Evolutionary conservation across 2,797 vertebrate genomes (phyloP).

Genomic region (Strix occidentalis): DNA sequence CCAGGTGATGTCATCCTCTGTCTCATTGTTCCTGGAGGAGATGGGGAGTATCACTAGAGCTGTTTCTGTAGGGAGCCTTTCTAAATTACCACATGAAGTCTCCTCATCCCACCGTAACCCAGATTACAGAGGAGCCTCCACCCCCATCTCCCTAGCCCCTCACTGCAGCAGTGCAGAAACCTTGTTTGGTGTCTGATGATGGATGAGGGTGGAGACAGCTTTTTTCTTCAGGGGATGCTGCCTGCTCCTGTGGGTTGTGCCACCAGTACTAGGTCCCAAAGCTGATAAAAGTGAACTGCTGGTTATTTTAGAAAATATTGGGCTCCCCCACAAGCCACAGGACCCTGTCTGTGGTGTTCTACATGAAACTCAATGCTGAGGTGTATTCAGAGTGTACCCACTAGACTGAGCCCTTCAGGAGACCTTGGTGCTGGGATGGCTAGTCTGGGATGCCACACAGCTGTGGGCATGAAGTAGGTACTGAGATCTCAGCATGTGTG

Average conservation of each 20-base stretch:
- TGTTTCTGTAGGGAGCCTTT: neutral
- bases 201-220: neutral
- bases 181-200: neutral
- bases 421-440: neutral
- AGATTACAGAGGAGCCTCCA: neutral
- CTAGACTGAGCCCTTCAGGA: neutral
- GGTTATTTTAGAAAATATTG: neutral
- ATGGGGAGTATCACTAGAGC: neutral
- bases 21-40: neutral
- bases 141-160: neutral
- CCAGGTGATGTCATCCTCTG: neutral
- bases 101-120: neutral
- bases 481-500: neutral
- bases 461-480: neutral
- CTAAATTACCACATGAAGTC: neutral
- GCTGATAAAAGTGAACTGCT: neutral
- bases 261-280: neutral
- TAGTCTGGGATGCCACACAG: neutral
- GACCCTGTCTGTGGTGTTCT: neutral
- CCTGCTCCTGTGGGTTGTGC: neutral
- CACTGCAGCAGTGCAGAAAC: neutral
- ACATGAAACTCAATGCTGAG: neutral
- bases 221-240: neutral
- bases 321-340: neutral
- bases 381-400: neutral